Base-by-base conservation (phyloP, 2,113 vertebrate genomes). In the Microtus ochrogaster region DNA sequence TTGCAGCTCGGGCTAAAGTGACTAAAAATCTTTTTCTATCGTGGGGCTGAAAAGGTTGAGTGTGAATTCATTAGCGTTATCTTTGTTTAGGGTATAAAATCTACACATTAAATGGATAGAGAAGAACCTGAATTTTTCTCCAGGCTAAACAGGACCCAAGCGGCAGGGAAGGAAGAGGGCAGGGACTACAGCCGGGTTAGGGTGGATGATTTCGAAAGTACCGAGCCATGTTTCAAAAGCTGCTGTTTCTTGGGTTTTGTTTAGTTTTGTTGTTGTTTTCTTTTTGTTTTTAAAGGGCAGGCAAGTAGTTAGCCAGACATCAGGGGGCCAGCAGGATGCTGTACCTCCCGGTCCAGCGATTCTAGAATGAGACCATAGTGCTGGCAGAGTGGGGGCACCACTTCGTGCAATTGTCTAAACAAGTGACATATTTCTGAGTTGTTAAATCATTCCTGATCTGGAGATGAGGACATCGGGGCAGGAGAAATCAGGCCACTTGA, bases 11-110 rank as follows among this genome's bases (percentile, higher is more conserved):
- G 98, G 97, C 98, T 98, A 98, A 98, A 98, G 97, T 98, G 98
- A 99, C 98, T 98, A 98, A 98, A 99, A 99, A 99, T 98, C 98
- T 98, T 98, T 99, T 97, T 94, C 98, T 98, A 98, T 98, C 97
- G 96, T 94, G 88, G 77, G 97, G 89, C 97, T 98, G 98, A 98
- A 99, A 99, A 99, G 98, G 98, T 98, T 98, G 98, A 94, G 96
- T 97, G 94, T 98, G 98, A 98, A 99, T 98, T 98, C 98, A 98
- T 99, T 99, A 98, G 63, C 94, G 93, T 92, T 98, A 97, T 97
- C 98, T 98, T 98, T 98, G 96, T 98, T 98, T 98, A 97, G 98
- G 94, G 96, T 85, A 94, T 90, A 97, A 94, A 97, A 97, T 93
- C 97, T 98, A 30, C 92, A 95, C 84, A 85, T 97, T 87, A 93